phyloP scores from a whole-genome alignment of 2,113 vertebrate genomes.

The Hiodon alosoides region DNA sequence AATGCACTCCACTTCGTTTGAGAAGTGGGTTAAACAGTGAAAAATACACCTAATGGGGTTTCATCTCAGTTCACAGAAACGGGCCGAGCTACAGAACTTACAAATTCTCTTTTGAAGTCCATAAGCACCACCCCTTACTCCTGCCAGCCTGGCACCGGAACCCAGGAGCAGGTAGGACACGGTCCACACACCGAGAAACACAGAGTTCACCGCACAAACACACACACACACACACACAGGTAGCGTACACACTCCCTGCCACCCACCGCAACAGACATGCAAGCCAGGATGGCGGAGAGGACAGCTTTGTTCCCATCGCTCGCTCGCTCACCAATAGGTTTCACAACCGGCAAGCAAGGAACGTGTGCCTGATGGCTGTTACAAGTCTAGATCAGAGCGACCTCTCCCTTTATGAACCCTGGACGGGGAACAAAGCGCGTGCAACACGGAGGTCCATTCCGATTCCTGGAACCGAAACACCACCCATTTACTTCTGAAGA shows the following conservation, averaged over 20 bases:
- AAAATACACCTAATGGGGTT: no score
- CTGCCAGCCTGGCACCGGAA: background rate
- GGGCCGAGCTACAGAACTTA: no score
- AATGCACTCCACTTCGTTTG: no score
- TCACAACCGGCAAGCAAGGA: background rate
- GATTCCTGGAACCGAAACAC: background rate
- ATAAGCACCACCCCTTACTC: background rate
- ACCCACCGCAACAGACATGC: background rate
- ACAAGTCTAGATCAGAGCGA: background rate
- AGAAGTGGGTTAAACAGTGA: no score
- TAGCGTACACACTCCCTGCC: background rate
- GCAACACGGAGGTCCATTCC: background rate
- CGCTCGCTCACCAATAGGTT: background rate
- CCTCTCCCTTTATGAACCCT: background rate
- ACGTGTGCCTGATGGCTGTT: no score
- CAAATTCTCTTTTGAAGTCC: background rate
- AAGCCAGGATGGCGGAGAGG: background rate
- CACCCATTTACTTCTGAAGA: background rate
- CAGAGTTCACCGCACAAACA: slow-evolving; percentile 7
- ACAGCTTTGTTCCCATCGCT: background rate
- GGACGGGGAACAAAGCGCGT: background rate
- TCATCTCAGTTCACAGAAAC: no score
- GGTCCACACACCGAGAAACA: background rate
- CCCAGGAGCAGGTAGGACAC: background rate
- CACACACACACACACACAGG: background rate